Conservation (phyloP, 2,888 invertebrate species). For the Microctonus aethiopoides region DNA sequence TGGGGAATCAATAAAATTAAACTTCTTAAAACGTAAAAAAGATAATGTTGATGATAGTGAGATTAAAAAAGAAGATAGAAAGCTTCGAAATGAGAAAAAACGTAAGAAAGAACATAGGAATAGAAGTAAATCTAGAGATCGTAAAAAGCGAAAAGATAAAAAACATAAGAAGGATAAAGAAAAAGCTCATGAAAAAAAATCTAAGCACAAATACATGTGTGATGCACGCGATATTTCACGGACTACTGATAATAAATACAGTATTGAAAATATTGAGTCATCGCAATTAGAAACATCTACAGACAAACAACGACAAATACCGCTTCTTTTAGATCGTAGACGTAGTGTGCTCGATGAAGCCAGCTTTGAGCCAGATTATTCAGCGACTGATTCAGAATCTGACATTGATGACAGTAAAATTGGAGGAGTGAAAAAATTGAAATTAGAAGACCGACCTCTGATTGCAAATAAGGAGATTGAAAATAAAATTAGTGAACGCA, state of each 20-base stretch:
- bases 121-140: conserved; percentile 59
- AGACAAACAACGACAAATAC: conserved; percentile 59
- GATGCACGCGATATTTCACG: conserved; percentile 35
- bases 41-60: conserved; percentile 61
- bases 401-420: conserved; percentile 68
- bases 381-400: conserved; percentile 75
- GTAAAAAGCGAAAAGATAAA: conserved; percentile 66
- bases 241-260: conserved; percentile 36
- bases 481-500: conserved; percentile 44
- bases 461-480: conserved; percentile 55
- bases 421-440: conserved; percentile 1
- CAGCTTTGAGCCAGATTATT: conserved; percentile 81
- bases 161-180: conserved; percentile 68
- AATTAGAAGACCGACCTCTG: conserved; percentile 4
- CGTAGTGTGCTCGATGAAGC: conserved; percentile 79
- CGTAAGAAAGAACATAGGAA: conserved; percentile 61
- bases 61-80: conserved; percentile 49
- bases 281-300: conserved; percentile 48
- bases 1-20: conserved; percentile 47
- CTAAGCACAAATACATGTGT: conserved; percentile 59
- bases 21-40: conserved; percentile 51
- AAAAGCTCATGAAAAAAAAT: conserved; percentile 60
- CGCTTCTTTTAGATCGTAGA: conserved; percentile 71
- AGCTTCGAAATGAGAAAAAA: conserved; percentile 54
- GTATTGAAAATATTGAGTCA: conserved; percentile 43